Conservation (phyloP, 2,113 vertebrate species). For the Neopipo cinnamomea region DNA sequence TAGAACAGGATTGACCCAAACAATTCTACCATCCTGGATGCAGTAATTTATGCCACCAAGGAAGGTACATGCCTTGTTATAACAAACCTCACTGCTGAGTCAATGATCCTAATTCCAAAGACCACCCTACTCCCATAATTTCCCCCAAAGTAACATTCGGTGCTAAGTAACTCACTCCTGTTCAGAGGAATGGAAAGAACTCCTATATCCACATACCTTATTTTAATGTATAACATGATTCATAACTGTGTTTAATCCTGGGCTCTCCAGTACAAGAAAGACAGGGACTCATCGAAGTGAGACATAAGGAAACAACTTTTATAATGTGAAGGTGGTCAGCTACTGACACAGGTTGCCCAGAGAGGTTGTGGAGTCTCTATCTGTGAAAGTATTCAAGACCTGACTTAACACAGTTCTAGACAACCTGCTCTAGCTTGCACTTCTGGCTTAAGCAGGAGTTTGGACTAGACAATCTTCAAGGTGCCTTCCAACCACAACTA, state of each 20-base stretch:
- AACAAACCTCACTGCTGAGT: not conserved
- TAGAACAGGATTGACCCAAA: not conserved
- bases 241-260: not conserved
- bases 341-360: not conserved
- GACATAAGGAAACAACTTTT: not conserved
- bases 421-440: not conserved
- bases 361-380: not conserved
- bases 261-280: not conserved
- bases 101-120: not conserved
- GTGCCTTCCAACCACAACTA: not conserved
- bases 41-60: not conserved
- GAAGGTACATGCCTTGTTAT: not conserved
- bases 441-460: not conserved
- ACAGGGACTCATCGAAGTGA: not conserved
- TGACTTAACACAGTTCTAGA: not conserved
- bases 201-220: not conserved
- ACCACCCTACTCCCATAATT: not conserved
- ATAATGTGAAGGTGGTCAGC: not conserved
- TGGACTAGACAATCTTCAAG: not conserved
- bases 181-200: not conserved
- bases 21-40: not conserved
- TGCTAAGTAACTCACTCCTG: not conserved
- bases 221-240: not conserved
- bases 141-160: not conserved
- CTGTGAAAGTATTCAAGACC: not conserved